Percentiles rank a stretch among this genome's conserved stretches.
phyloP scores from a whole-genome alignment of 2,888 invertebrate genomes.

The Macrosoma leucophasiata region DNA sequence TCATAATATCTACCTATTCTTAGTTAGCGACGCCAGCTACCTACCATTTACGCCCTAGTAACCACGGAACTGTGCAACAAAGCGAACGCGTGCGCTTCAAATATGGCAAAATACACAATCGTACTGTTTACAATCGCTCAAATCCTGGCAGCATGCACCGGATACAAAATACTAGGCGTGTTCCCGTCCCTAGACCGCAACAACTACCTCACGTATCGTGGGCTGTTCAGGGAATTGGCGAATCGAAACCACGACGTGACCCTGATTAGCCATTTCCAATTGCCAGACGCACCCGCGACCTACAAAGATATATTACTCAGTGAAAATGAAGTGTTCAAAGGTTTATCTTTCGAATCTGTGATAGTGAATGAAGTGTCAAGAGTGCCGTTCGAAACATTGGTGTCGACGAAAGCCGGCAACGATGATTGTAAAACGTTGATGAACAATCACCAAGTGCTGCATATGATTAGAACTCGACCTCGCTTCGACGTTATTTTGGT shows the following conservation, averaged over 20 bases:
- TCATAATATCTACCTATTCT: conserved; percentile 68
- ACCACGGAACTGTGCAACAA: conserved; percentile 48
- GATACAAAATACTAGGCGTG: conserved; percentile 71
- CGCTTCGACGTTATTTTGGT: conserved; percentile 82
- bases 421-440: conserved; percentile 69
- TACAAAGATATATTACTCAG: conserved; percentile 73
- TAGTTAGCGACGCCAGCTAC: conserved; percentile 57
- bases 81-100: conserved; percentile 50
- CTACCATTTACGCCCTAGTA: conserved; percentile 60
- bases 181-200: conserved; percentile 71
- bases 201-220: conserved; percentile 69
- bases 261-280: conserved; percentile 68
- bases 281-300: conserved; percentile 58
- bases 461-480: conserved; percentile 65
- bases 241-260: conserved; percentile 71
- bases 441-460: conserved; percentile 66
- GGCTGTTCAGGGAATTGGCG: conserved; percentile 66
- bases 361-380: conserved; percentile 64
- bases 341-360: conserved; percentile 65
- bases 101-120: conserved; percentile 47
- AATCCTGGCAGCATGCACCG: conserved; percentile 42
- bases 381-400: conserved; percentile 64
- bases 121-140: conserved; percentile 46
- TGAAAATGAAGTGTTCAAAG: conserved; percentile 56
- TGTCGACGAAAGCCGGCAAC: conserved; percentile 65